A percentile compares a stretch with the other conserved stretches of the same genome.
phyloP scores from a whole-genome alignment of 1,140 invertebrate species.

The Drosophila gunungcola region DNA sequence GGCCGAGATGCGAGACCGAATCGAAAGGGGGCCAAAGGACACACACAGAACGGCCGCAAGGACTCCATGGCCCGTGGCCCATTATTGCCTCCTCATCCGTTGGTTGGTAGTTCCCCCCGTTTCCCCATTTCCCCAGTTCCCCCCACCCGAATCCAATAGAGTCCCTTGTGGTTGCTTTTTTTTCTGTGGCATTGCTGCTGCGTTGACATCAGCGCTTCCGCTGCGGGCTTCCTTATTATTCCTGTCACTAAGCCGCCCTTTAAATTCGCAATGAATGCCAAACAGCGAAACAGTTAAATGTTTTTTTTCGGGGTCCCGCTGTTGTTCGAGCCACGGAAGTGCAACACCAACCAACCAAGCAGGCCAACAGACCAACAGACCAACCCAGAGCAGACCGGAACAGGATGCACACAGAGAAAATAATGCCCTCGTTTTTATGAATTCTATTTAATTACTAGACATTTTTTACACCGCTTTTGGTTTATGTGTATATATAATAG shows the following conservation, averaged over 20 bases:
- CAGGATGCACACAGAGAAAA: slow-evolving; percentile 23
- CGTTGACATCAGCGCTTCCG: slow-evolving; percentile 80
- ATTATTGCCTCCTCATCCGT: slow-evolving; percentile 51
- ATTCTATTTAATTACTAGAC: not conserved
- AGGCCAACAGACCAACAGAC: slow-evolving; percentile 33
- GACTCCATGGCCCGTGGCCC: slow-evolving; percentile 70
- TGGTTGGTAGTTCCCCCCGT: slow-evolving; percentile 23
- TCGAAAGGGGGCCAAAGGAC: slow-evolving; percentile 59
- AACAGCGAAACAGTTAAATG: slow-evolving; percentile 79
- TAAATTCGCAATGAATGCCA: slow-evolving; percentile 83
- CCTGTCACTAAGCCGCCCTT: slow-evolving; percentile 82
- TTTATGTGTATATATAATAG: not conserved
- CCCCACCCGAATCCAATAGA: slow-evolving; percentile 20
- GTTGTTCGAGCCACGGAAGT: slow-evolving; percentile 66
- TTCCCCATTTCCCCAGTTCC: not conserved
- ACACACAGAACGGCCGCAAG: slow-evolving; percentile 49
- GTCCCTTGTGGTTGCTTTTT: slow-evolving; percentile 71
- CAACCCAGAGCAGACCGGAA: slow-evolving; percentile 41
- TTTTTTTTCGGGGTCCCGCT: slow-evolving; percentile 46
- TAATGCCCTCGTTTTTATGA: too few relatives aligned
- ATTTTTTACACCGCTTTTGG: not conserved
- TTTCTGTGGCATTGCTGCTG: slow-evolving; percentile 41
- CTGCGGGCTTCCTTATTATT: slow-evolving; percentile 80
- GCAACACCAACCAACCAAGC: slow-evolving; percentile 67
- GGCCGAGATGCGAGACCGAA: slow-evolving; percentile 62